Evolutionary conservation across 2,888 invertebrate genomes (phyloP).

Genomic region (Ectropis crepuscularia): DNA sequence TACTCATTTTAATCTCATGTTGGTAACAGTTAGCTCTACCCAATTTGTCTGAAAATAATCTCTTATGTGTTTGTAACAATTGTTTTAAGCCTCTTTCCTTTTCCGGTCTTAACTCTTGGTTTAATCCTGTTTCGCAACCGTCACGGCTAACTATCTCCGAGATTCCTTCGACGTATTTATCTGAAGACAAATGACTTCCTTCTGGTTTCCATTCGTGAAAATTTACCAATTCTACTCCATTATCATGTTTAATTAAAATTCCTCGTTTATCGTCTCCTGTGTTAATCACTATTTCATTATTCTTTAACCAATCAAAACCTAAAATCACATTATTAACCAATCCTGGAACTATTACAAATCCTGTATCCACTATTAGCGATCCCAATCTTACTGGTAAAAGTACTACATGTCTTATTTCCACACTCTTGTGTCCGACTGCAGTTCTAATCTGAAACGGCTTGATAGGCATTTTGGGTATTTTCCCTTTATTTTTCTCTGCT

Average conservation of each 20-base stretch:
- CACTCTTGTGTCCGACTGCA: not conserved
- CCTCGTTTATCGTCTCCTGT: not conserved
- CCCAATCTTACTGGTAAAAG: conserved; percentile 6
- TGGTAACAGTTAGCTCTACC: conserved; percentile 39
- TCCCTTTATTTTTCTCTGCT: not conserved
- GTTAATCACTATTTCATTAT: not conserved
- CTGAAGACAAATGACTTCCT: not conserved
- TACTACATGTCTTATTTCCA: not conserved
- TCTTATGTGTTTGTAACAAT: no score
- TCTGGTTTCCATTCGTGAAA: not conserved
- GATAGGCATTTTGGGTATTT: not conserved
- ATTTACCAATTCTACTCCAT: not conserved
- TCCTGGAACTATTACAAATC: not conserved
- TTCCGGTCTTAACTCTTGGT: not conserved
- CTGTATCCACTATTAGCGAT: not conserved
- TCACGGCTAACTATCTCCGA: not conserved
- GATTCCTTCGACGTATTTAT: not conserved
- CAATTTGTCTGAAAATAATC: conserved; percentile 19
- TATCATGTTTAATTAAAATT: not conserved
- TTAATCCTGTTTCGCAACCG: not conserved
- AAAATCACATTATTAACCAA: not conserved
- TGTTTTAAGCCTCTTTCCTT: no score
- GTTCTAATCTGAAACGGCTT: conserved; percentile 3
- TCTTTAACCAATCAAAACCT: conserved; percentile 17
- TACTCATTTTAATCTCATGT: conserved; percentile 36